Evolutionary conservation across 2,113 vertebrate species (phyloP), one percentile per base, ranked within the genome.

Genomic region (Lanius collurio): DNA sequence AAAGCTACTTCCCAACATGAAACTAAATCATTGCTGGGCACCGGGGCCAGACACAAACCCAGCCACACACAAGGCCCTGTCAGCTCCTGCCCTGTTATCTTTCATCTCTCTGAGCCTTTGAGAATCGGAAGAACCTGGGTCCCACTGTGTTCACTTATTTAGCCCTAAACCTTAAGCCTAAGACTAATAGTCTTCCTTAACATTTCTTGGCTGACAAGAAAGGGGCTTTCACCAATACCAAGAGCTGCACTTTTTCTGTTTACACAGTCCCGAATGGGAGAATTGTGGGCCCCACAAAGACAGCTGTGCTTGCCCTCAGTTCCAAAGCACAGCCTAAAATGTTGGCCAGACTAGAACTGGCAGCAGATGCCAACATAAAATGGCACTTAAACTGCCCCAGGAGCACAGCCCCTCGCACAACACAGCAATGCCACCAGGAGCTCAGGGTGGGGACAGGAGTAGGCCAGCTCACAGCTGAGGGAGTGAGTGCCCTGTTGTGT

Each of bases 381-480:
- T 1, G 1, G 30, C 53, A 27, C 26, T 35, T 17, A 46, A 44
- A 37, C 14, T 49, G 60, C 22, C 57, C 28, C 9, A 44, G 30
- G 67, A 73, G 15, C 14, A 4, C 33, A 74, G 42, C 26, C 17
- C 10, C 20, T 35, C 59, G 6, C 10, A 3, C 10, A 4, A 1
- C 1, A 5, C 24, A 55, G 69, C 62, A 42, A 13, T 14, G 59
- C 39, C 71, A n/a, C 12, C 30, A 22, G 5, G 20, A 57, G 62
- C 47, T 42, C 1, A 3, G 4, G 13, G 5, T 41, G 20, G 53
- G 31, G 13, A 3, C 4, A 2, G 37, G 5, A 44, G 42, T 10
- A 31, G 5, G 10, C 3, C 28, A 16, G 10, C 2, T 49, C 2
- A 10, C 6, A 41, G 63, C 31, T 0, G 0, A 37, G 26, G 6